These are phyloP conservation scores for Thalpophila matura DNA, from an alignment of 2,888 invertebrate genomes.

Conservation along the genomic window DNA sequence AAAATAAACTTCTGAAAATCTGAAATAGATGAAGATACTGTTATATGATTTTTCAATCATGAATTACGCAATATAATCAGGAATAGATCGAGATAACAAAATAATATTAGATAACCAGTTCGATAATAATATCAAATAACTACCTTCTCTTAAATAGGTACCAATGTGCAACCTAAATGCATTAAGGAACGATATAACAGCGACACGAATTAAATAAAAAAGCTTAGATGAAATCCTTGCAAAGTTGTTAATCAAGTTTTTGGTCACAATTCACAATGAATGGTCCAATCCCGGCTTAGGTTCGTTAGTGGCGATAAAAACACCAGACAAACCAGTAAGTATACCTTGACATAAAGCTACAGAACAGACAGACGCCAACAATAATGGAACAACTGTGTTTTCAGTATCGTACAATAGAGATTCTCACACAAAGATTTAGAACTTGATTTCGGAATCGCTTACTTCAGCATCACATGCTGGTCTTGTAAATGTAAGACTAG, in stretches of 20 bases:
- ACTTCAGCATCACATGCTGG: slow-evolving; percentile 21
- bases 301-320: slow-evolving; percentile 49
- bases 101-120: background rate
- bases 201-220: slow-evolving; percentile 15
- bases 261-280: too few relatives aligned
- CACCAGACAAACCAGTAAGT: slow-evolving; percentile 53
- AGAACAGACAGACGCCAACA: slow-evolving; percentile 54
- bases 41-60: too few relatives aligned
- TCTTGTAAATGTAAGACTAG: background rate
- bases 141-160: background rate
- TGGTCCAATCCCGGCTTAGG: slow-evolving; percentile 31
- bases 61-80: too few relatives aligned
- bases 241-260: slow-evolving; percentile 45
- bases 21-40: too few relatives aligned
- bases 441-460: background rate
- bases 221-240: slow-evolving; percentile 47
- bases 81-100: too few relatives aligned
- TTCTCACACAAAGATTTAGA: slow-evolving; percentile 18
- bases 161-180: background rate
- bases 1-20: too few relatives aligned
- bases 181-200: slow-evolving; percentile 16
- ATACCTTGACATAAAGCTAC: slow-evolving; percentile 56
- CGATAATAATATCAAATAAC: slow-evolving; percentile 5
- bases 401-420: slow-evolving; percentile 44
- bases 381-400: slow-evolving; percentile 61